Conservation (phyloP, 2,797 vertebrate species). For the Gallinago stenura region DNA sequence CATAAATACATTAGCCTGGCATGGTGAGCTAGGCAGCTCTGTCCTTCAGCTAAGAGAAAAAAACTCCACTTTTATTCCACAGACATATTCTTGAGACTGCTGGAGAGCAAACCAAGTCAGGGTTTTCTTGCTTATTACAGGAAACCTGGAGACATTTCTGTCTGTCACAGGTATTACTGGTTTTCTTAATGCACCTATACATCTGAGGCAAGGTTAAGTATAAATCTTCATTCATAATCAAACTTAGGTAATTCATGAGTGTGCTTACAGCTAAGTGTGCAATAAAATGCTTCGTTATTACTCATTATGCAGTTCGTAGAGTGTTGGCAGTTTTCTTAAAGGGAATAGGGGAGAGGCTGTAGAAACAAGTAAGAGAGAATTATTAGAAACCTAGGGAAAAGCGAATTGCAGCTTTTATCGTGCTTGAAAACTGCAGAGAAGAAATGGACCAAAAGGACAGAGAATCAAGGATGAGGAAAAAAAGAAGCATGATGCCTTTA, state of each 20-base stretch:
- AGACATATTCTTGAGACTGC: background rate
- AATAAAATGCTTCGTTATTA: conserved; percentile 7
- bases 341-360: background rate
- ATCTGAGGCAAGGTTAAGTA: background rate
- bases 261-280: background rate
- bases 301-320: background rate
- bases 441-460: background rate
- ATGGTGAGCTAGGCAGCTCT: background rate
- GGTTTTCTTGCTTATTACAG: background rate
- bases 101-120: background rate
- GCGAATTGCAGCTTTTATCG: background rate
- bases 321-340: background rate
- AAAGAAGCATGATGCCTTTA: background rate
- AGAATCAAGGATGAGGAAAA: background rate
- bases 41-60: background rate
- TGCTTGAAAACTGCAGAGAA: background rate
- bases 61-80: background rate
- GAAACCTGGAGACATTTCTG: background rate
- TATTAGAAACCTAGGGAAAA: background rate
- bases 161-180: background rate
- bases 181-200: background rate
- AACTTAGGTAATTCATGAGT: background rate
- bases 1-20: conserved; percentile 12
- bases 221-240: background rate
- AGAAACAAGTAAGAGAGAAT: background rate